A percentile compares a stretch with the other conserved stretches of the same genome.
Evolutionary conservation across 64 coral and sea anemone genomes (phyloP).

Genomic region (Montipora foliosa): DNA sequence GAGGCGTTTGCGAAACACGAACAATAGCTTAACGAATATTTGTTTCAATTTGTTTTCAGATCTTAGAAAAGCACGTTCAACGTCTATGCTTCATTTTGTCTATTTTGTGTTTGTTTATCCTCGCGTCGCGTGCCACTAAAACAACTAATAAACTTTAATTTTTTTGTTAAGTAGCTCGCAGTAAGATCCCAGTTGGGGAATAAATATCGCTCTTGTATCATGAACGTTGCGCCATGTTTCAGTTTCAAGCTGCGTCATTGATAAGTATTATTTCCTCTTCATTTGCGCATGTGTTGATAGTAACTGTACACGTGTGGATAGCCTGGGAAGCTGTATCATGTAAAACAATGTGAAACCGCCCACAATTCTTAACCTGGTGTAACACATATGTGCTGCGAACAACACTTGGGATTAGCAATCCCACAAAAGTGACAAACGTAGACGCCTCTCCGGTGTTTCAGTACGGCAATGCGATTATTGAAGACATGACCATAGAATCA

Average conservation of each 20-base stretch:
- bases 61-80: background rate
- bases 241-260: conserved; percentile 41
- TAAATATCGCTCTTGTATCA: conserved; percentile 33
- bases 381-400: background rate
- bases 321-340: background rate
- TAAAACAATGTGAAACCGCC: background rate
- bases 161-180: conserved; percentile 10
- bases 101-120: conserved; percentile 44
- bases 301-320: background rate
- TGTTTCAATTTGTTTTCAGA: background rate
- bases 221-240: conserved; percentile 40
- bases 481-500: no score
- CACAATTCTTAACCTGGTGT: background rate
- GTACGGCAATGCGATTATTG: background rate
- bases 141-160: conserved; percentile 55
- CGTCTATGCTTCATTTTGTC: background rate
- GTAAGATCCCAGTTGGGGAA: conserved; percentile 6
- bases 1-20: no score
- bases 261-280: background rate
- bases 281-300: conserved; percentile 39
- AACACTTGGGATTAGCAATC: background rate
- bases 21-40: background rate
- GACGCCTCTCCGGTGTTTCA: no score
- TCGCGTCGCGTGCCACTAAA: conserved; percentile 48
- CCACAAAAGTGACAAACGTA: no score